These are phyloP conservation scores for Microtus agrestis DNA, from an alignment of 2,797 vertebrate genomes.

Conservation along the genomic window DNA sequence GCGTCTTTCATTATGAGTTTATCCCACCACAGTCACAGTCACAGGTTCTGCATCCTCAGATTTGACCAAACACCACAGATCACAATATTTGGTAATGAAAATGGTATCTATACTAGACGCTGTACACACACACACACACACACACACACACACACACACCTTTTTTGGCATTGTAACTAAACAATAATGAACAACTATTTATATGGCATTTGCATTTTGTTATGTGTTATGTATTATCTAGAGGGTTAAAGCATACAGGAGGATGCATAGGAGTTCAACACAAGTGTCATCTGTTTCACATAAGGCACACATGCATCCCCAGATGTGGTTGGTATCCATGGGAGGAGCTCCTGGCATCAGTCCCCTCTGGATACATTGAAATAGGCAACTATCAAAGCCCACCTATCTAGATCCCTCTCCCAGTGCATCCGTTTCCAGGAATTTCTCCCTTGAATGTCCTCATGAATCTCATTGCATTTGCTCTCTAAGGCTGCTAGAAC, in stretches of 20 bases:
- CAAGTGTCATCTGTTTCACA: background rate
- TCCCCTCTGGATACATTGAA: background rate
- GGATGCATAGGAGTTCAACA: background rate
- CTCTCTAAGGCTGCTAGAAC: background rate
- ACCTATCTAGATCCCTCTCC: background rate
- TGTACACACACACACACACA: background rate
- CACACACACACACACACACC: too few relatives aligned
- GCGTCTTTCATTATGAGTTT: background rate
- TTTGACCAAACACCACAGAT: background rate
- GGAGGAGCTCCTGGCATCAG: background rate
- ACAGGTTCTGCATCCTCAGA: too few relatives aligned
- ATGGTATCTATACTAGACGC: background rate
- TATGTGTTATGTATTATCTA: background rate
- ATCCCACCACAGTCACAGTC: background rate
- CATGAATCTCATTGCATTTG: too few relatives aligned
- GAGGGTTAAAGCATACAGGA: background rate
- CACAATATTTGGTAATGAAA: background rate
- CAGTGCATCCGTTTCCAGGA: background rate
- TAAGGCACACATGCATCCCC: background rate
- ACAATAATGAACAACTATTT: background rate
- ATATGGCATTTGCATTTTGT: background rate
- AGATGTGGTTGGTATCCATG: background rate
- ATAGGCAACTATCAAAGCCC: background rate
- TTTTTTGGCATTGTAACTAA: background rate
- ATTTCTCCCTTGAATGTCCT: background rate